Evolutionary conservation across 2,113 vertebrate genomes (phyloP).

Genomic region (Amblyornis subalaris): DNA sequence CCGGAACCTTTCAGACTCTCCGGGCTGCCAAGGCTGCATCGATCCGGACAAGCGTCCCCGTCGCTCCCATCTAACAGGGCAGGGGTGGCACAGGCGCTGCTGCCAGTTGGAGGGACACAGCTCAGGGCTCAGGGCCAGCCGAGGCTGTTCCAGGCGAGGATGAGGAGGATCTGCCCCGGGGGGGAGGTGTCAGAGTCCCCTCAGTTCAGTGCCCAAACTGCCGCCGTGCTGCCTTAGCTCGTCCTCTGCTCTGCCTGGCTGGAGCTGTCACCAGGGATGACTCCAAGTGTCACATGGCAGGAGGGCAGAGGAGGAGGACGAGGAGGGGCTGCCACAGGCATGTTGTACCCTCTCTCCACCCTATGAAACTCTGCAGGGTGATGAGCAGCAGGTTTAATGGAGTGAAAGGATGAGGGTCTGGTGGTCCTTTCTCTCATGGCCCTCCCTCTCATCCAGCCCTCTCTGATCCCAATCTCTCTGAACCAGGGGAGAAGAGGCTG

Average conservation of each 20-base stretch:
- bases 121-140: not conserved
- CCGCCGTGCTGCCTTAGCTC: not conserved
- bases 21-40: not conserved
- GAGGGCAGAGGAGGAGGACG: not conserved
- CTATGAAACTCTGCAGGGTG: not conserved
- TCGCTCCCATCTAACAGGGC: not conserved
- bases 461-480: not conserved
- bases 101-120: not conserved
- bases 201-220: not conserved
- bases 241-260: not conserved
- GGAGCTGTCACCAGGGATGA: not conserved
- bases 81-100: not conserved
- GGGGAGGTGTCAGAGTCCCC: not conserved
- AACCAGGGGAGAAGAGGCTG: slow-evolving; percentile 77
- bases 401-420: not conserved
- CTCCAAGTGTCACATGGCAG: not conserved
- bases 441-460: not conserved
- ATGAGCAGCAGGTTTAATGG: not conserved
- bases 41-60: not conserved
- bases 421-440: not conserved
- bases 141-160: not conserved
- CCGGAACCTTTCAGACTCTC: not conserved
- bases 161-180: accelerated
- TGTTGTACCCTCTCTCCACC: not conserved
- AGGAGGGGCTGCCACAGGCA: not conserved